phyloP scores from a whole-genome alignment of 2,113 vertebrate species.

The Equus przewalskii region DNA sequence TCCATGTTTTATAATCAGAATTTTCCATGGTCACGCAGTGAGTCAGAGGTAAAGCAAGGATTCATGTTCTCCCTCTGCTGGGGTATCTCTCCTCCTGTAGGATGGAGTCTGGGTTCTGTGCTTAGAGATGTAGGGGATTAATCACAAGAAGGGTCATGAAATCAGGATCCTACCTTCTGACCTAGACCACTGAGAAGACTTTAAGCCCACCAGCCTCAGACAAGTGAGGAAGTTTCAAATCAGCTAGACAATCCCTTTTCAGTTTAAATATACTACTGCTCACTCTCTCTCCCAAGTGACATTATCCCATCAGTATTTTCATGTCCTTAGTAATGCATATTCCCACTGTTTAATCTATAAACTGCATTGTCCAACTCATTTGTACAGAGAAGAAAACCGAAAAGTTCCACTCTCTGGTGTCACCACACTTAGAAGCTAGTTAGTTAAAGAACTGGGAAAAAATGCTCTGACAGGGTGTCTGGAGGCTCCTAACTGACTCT shows the following conservation, averaged over 20 bases:
- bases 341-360: slow-evolving; percentile 37
- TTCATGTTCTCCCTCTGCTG: not conserved
- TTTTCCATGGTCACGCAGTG: slow-evolving; percentile 59
- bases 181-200: not conserved
- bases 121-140: not conserved
- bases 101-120: not conserved
- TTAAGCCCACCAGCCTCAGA: not conserved
- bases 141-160: not conserved
- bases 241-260: not conserved
- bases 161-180: not conserved
- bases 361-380: not conserved
- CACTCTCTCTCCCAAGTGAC: not conserved
- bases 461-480: not conserved
- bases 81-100: not conserved
- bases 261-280: slow-evolving; percentile 65
- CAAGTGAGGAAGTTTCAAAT: not conserved
- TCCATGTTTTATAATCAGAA: slow-evolving; percentile 58
- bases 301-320: slow-evolving; percentile 22
- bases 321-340: not conserved
- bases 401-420: not conserved
- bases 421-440: not conserved
- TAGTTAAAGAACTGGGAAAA: not conserved
- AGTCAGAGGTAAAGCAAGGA: slow-evolving; percentile 68
- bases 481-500: not conserved
- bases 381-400: not conserved